These are phyloP conservation scores for Geotrupes spiniger DNA, from an alignment of 2,888 invertebrate species.

Conservation along the genomic window DNA sequence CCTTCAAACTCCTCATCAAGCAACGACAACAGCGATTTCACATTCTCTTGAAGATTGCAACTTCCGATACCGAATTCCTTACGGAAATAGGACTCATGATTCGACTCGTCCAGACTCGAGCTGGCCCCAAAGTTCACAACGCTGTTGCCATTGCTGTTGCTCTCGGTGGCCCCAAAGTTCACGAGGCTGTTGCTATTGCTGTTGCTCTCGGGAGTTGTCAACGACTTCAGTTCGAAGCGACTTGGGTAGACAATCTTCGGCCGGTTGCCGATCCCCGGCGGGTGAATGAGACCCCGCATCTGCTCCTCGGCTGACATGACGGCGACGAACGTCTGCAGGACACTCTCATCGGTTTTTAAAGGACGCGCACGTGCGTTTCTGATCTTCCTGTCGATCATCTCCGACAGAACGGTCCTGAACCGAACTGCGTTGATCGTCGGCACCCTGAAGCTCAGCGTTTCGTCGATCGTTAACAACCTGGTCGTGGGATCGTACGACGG, in stretches of 20 bases:
- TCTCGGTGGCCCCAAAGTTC: too few species aligned
- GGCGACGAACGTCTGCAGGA: conserved; percentile 63
- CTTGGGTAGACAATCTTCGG: conserved; percentile 59
- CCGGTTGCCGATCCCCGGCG: conserved; percentile 71
- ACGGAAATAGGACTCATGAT: too few species aligned
- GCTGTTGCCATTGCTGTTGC: too few species aligned
- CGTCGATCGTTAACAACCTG: conserved; percentile 34
- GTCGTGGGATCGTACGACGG: conserved; percentile 29
- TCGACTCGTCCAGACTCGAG: too few species aligned
- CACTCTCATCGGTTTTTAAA: conserved; percentile 64
- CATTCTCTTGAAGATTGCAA: too few species aligned
- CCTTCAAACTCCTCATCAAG: too few species aligned
- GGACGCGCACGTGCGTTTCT: conserved; percentile 57
- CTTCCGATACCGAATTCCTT: too few species aligned
- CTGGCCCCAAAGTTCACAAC: too few species aligned
- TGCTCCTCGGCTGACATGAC: conserved; percentile 71
- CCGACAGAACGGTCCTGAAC: conserved; percentile 33
- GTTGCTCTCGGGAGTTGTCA: neutral
- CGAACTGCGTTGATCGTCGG: conserved; percentile 26
- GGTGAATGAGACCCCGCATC: conserved; percentile 65
- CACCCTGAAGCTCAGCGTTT: conserved; percentile 40
- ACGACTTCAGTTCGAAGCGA: neutral
- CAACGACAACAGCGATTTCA: too few species aligned
- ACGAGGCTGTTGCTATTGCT: too few species aligned
- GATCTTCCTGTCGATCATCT: conserved; percentile 51